phyloP scores from a whole-genome alignment of 1,140 invertebrate species.

The Solenopsis invicta region DNA sequence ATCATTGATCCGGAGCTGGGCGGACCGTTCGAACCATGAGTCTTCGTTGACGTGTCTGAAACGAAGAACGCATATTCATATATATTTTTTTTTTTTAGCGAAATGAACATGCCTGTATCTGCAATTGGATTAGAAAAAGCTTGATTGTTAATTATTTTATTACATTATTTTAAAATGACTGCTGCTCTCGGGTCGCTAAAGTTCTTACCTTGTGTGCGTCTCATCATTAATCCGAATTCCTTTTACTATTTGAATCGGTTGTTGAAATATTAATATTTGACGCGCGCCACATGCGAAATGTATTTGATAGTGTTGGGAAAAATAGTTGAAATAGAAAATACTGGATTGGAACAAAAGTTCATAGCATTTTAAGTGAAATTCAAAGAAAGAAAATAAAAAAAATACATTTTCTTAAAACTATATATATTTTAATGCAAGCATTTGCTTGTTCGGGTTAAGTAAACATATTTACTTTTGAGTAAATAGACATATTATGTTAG shows the following conservation, averaged over 20 bases:
- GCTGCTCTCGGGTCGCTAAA: background rate
- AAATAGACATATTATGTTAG: no score
- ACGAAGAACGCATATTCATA: constrained; percentile 42
- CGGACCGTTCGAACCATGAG: constrained; percentile 55
- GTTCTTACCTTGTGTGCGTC: background rate
- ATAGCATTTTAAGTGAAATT: no score
- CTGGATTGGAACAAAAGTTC: no score
- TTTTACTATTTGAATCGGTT: background rate
- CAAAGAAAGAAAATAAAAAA: no score
- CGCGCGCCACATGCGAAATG: background rate
- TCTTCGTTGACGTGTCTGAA: constrained; percentile 75
- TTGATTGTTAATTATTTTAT: background rate
- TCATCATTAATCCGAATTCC: background rate
- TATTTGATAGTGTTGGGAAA: background rate
- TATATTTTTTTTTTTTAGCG: background rate
- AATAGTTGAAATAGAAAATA: no score
- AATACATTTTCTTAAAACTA: no score
- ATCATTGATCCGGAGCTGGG: constrained; percentile 59
- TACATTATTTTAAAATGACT: background rate
- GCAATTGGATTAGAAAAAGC: background rate
- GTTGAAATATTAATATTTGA: background rate
- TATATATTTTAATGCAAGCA: no score
- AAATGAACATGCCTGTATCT: background rate
- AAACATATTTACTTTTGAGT: no score
- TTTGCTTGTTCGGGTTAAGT: no score